Evolutionary conservation across 1,140 invertebrate genomes (phyloP).

Genomic region (Uloborus diversus): DNA sequence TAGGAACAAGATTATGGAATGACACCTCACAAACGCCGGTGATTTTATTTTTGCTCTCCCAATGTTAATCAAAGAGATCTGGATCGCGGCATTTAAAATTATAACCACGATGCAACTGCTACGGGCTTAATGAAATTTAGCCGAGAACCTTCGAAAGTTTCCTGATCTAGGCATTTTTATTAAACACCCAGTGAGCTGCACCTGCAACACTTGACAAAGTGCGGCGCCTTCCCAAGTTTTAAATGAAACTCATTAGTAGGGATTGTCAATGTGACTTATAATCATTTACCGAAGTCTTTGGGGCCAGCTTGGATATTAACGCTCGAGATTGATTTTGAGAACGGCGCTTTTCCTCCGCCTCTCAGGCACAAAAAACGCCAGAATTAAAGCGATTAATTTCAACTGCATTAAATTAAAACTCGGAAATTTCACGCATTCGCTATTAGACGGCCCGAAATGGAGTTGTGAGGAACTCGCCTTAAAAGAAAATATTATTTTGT

Average conservation of each 20-base stretch:
- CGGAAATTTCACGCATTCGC: slow-evolving; percentile 37
- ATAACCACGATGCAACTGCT: slow-evolving; percentile 42
- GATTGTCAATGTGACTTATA: slow-evolving; percentile 56
- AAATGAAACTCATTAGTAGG: slow-evolving; percentile 55
- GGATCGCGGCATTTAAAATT: slow-evolving; percentile 53
- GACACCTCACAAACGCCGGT: slow-evolving; percentile 24
- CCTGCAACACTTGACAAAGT: slow-evolving; percentile 54
- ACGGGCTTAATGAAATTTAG: slow-evolving; percentile 56
- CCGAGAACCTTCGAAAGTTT: slow-evolving; percentile 48
- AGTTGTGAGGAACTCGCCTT: neutral
- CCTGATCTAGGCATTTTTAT: slow-evolving; percentile 55
- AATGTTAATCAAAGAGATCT: slow-evolving; percentile 56
- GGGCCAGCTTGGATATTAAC: slow-evolving; percentile 45
- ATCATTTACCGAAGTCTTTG: slow-evolving; percentile 54
- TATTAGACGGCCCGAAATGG: neutral
- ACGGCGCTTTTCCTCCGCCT: neutral
- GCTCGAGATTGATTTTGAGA: slow-evolving; percentile 47
- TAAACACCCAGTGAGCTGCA: slow-evolving; percentile 50
- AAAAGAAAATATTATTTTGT: neutral
- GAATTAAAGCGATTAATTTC: slow-evolving; percentile 56
- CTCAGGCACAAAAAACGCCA: slow-evolving; percentile 20
- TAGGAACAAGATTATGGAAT: slow-evolving; percentile 16
- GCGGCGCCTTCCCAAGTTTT: slow-evolving; percentile 47
- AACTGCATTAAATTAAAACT: slow-evolving; percentile 51
- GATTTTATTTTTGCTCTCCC: slow-evolving; percentile 32